Evolutionary conservation across 2,888 invertebrate species (phyloP).

Genomic region (Aspidiotus destructor): DNA sequence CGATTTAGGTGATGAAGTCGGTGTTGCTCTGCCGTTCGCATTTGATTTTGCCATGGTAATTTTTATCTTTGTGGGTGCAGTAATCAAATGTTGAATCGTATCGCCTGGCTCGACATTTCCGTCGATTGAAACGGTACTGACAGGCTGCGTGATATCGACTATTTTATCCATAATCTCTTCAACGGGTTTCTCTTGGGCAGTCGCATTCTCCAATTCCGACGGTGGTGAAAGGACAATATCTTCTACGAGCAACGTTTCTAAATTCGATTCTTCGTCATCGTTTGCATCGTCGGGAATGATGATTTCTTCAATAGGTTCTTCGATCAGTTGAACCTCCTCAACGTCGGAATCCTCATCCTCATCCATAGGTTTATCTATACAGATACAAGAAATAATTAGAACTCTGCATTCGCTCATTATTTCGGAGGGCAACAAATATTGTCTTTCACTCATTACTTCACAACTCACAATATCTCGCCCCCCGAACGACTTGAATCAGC

Average conservation of each 20-base stretch:
- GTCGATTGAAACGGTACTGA: constrained; percentile 59
- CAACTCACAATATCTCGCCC: background rate
- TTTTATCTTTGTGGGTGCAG: constrained; percentile 54
- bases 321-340: constrained; percentile 40
- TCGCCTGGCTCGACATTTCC: constrained; percentile 63
- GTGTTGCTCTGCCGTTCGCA: constrained; percentile 39
- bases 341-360: constrained; percentile 32
- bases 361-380: background rate
- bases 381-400: background rate
- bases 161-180: constrained; percentile 18
- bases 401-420: background rate
- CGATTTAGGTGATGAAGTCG: constrained; percentile 36
- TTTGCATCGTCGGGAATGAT: constrained; percentile 23
- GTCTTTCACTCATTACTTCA: background rate
- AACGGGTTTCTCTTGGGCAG: constrained; percentile 22
- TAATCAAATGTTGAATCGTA: constrained; percentile 44
- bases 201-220: background rate
- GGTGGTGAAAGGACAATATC: constrained; percentile 4
- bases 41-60: constrained; percentile 68
- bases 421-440: background rate
- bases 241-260: constrained; percentile 25
- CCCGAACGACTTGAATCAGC: background rate
- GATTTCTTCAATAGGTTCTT: constrained; percentile 41
- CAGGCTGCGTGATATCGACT: constrained; percentile 49
- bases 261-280: constrained; percentile 24